Percentiles rank a stretch among this genome's conserved stretches.
phyloP scores from a whole-genome alignment of 2,888 invertebrate species.

The Hetaerina titia region DNA sequence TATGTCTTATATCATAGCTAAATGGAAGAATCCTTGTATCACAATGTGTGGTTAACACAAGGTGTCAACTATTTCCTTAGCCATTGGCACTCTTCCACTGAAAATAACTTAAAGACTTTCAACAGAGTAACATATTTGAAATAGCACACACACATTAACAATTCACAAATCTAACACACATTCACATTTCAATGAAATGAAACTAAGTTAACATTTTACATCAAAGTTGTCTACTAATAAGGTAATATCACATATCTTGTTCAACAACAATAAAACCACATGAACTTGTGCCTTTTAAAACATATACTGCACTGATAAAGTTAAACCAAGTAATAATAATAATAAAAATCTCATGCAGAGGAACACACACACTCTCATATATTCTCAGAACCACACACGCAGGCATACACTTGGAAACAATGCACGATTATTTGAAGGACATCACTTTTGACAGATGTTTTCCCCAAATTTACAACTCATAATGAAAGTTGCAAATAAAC shows the following conservation, averaged over 20 bases:
- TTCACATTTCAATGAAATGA: constrained; percentile 57
- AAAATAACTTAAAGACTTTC: constrained; percentile 65
- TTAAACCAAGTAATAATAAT: constrained; percentile 54
- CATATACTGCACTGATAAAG: constrained; percentile 63
- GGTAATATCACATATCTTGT: constrained; percentile 66
- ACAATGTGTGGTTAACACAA: constrained; percentile 1
- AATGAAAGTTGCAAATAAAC: constrained; percentile 51
- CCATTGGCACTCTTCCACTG: constrained; percentile 57
- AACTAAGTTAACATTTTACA: constrained; percentile 60
- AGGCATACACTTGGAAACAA: constrained; percentile 50
- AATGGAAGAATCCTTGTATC: constrained; percentile 49
- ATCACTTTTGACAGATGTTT: constrained; percentile 61
- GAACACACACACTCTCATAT: constrained; percentile 8
- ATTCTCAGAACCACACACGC: constrained; percentile 37
- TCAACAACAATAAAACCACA: constrained; percentile 67
- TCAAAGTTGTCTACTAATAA: constrained; percentile 64
- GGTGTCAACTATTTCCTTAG: constrained; percentile 53
- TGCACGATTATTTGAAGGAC: constrained; percentile 45
- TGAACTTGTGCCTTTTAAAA: constrained; percentile 54
- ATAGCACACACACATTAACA: constrained; percentile 63
- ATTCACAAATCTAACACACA: constrained; percentile 61
- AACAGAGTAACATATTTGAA: constrained; percentile 61
- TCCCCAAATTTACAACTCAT: constrained; percentile 59
- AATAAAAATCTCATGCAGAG: constrained; percentile 55
- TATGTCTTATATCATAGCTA: constrained; percentile 34